phyloP scores from a whole-genome alignment of 2,113 vertebrate species.

The Caranx melampygus region DNA sequence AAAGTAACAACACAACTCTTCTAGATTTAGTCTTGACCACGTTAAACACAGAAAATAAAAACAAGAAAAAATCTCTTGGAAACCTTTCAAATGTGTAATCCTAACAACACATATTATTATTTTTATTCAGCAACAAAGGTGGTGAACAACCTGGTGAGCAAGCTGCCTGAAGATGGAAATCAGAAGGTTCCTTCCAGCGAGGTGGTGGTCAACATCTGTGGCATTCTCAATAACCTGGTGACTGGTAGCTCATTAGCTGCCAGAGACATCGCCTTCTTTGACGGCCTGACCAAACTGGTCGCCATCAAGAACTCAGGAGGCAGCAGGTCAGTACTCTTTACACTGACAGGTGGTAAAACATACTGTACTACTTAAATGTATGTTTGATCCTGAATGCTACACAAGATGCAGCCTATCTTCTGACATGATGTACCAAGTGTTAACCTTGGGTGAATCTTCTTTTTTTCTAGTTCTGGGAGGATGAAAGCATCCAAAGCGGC shows the following conservation, averaged over 20 bases:
- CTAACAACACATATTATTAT: slow-evolving; percentile 24
- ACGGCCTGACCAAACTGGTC: slow-evolving; percentile 89
- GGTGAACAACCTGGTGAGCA: slow-evolving; percentile 88
- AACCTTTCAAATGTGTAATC: background rate
- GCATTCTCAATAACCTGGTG: slow-evolving; percentile 92
- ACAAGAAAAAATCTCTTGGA: too few relatives aligned
- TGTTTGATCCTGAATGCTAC: background rate
- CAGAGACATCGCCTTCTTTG: slow-evolving; percentile 88
- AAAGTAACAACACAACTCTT: background rate
- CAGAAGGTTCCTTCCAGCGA: slow-evolving; percentile 87
- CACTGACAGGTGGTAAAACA: background rate
- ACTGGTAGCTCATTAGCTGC: slow-evolving; percentile 88
- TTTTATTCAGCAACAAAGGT: slow-evolving; percentile 87
- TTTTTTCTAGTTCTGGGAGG: slow-evolving; percentile 78
- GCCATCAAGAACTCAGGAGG: slow-evolving; percentile 86
- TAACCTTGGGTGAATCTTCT: slow-evolving; percentile 24
- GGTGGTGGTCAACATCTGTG: slow-evolving; percentile 92
- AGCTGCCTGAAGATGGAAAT: slow-evolving; percentile 82
- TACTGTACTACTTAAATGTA: background rate
- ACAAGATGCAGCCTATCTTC: background rate
- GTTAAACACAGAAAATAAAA: background rate
- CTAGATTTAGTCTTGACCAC: background rate
- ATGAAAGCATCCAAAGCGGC: slow-evolving; percentile 88
- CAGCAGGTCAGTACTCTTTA: slow-evolving; percentile 81
- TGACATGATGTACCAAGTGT: background rate